Conservation (phyloP, 1,140 invertebrate genomes). For the Micrasema minimum region DNA sequence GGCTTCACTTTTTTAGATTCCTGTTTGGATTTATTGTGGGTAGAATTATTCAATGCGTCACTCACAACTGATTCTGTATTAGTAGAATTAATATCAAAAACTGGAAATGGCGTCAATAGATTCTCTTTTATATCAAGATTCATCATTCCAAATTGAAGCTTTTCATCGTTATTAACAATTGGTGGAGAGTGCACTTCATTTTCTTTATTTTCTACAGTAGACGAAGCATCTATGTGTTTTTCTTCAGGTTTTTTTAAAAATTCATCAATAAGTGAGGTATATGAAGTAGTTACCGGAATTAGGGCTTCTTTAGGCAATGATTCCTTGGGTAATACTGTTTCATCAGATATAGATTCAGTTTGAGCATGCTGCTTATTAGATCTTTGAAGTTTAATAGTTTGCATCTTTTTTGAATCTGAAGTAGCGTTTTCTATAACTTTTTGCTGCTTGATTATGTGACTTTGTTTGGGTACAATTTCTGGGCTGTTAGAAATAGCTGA, state of each 20-base stretch:
- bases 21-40: constrained; percentile 17
- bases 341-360: not conserved
- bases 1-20: constrained; percentile 19
- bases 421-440: constrained; percentile 22
- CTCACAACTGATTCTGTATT: not conserved
- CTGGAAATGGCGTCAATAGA: not conserved
- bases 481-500: constrained; percentile 51
- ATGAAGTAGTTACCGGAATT: not conserved
- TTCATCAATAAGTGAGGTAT: not conserved
- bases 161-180: no score
- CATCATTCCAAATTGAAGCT: no score
- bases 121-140: not conserved
- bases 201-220: constrained; percentile 3
- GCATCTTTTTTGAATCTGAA: constrained; percentile 21
- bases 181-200: no score
- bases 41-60: not conserved
- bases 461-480: constrained; percentile 48
- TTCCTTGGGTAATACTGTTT: constrained; percentile 1
- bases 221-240: not conserved
- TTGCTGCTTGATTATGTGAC: constrained; percentile 12
- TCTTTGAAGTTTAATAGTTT: constrained; percentile 1
- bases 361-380: not conserved
- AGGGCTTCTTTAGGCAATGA: not conserved
- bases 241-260: constrained; percentile 5
- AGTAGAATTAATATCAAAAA: not conserved